Percentiles rank a stretch among this genome's conserved stretches.
Evolutionary conservation across 2,113 vertebrate genomes (phyloP).

Genomic region (Solea senegalensis): DNA sequence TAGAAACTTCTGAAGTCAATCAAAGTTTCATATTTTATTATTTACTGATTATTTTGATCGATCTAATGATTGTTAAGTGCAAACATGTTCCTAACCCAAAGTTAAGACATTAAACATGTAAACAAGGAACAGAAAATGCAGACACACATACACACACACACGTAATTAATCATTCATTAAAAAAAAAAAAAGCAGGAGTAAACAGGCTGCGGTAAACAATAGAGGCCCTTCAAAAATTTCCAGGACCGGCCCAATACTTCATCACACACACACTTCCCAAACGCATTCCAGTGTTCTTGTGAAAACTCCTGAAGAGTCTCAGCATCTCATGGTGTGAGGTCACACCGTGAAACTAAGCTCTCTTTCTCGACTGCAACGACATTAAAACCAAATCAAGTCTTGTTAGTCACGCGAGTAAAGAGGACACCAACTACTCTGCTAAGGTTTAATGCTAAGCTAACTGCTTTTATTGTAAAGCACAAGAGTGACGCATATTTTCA

Average conservation of each 20-base stretch:
- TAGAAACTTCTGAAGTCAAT: no score
- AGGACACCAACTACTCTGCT: no score
- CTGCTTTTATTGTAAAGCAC: no score
- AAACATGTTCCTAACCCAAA: no score
- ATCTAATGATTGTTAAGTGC: no score
- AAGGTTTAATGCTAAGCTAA: no score
- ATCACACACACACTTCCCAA: slow-evolving; percentile 31
- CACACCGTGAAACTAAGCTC: no score
- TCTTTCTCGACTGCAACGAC: no score
- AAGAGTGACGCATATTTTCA: no score
- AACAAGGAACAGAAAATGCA: slow-evolving; percentile 61
- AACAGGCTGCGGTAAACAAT: slow-evolving; percentile 67
- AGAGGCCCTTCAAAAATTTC: slow-evolving; percentile 50
- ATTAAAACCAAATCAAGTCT: no score
- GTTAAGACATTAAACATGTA: slow-evolving; percentile 7
- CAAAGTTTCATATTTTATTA: no score
- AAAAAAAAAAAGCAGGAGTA: slow-evolving; percentile 25
- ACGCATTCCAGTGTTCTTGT: slow-evolving; percentile 24
- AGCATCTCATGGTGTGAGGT: background rate
- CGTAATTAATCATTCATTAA: slow-evolving; percentile 38
- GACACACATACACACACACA: slow-evolving; percentile 36
- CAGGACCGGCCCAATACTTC: slow-evolving; percentile 32
- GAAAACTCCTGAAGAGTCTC: slow-evolving; percentile 3
- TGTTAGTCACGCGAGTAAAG: background rate
- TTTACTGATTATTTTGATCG: no score